phyloP scores from a whole-genome alignment of 2,797 vertebrate species.

The Mus spretus region DNA sequence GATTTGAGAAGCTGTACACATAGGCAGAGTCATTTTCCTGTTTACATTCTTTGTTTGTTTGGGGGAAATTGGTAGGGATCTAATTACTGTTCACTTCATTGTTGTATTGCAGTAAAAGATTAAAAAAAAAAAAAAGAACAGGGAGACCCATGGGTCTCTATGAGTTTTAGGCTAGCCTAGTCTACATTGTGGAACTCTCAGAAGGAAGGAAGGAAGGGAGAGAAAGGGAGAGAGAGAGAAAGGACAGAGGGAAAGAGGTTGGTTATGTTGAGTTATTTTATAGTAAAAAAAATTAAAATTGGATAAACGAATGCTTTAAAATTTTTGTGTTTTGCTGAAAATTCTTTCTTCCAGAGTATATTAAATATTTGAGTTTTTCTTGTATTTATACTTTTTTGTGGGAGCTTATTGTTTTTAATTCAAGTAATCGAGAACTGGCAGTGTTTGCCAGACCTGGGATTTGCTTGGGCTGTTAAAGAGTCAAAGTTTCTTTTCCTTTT shows the following conservation, averaged over 20 bases:
- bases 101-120: conserved; percentile 91
- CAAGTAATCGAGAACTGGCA: background rate
- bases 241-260: too few species aligned
- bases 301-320: background rate
- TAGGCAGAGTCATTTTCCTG: conserved; percentile 84
- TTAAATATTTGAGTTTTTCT: background rate
- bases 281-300: background rate
- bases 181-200: background rate
- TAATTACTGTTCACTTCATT: conserved; percentile 90
- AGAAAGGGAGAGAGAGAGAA: too few species aligned
- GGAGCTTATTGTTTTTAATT: background rate
- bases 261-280: background rate
- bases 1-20: conserved; percentile 86
- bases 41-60: conserved; percentile 82
- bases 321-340: background rate
- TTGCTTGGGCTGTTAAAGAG: background rate
- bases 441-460: background rate
- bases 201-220: background rate
- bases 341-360: background rate
- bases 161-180: background rate
- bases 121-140: conserved; percentile 82
- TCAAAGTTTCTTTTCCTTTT: background rate
- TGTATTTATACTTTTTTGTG: background rate
- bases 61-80: conserved; percentile 85
- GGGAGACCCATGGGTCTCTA: too few species aligned